Base-by-base conservation (phyloP, 2,888 invertebrate genomes). In the Odiellus spinosus region DNA sequence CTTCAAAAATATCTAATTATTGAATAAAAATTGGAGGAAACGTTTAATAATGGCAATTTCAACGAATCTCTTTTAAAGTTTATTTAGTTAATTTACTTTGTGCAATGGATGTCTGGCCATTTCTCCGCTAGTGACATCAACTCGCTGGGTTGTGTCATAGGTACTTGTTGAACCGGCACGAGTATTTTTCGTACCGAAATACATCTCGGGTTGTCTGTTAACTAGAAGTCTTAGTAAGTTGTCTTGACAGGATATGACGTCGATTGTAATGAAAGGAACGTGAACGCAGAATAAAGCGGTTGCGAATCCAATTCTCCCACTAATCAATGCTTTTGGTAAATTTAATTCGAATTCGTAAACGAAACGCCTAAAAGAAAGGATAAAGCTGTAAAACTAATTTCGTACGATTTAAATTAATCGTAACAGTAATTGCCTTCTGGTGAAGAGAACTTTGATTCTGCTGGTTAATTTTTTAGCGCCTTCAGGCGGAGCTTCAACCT, bases 381-480 rank as follows among this genome's bases (percentile, higher is more conserved):
- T n/a, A n/a, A n/a, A n/a, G n/a, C n/a, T n/a, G n/a, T n/a, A n/a
- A n/a, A n/a, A n/a, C n/a, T n/a, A n/a, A n/a, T n/a, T n/a, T n/a
- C n/a, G n/a, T n/a, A n/a, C n/a, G n/a, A n/a, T n/a, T n/a, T n/a
- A n/a, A n/a, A n/a, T n/a, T n/a, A n/a, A n/a, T n/a, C n/a, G n/a
- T n/a, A n/a, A n/a, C n/a, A n/a, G n/a, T n/a, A 36, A 15, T 6
- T 49, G 47, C 52, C 49, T 34, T 46, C 49, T 52, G 8, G 33
- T 49, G 38, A 49, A 52, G 17, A 52, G 36, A 8, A 52, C 52
- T 45, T 52, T 52, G 17, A 52, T 47, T 32, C 47, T 52, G 45
- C 46, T 52, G 3, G 42, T 34, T 15, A 49, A 45, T 8, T 33
- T 43, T 11, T 10, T 19, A 17, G 6, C 40, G 3, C 8, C 11